Evolutionary conservation across 2,113 vertebrate genomes (phyloP), one percentile per base, ranked within the genome.

Genomic region (Dipodomys spectabilis): DNA sequence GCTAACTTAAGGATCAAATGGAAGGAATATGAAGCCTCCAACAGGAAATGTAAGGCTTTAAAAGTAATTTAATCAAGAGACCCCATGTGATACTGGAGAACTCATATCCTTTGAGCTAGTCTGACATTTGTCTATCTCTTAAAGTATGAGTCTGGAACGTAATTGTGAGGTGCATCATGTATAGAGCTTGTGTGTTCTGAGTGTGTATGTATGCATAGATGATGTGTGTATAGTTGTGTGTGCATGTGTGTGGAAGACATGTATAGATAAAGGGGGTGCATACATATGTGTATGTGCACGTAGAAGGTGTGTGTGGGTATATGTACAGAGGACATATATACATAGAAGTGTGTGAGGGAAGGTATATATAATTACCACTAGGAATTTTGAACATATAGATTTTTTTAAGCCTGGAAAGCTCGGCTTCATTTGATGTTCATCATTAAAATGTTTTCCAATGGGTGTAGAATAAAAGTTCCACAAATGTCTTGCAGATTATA

Each of bases 361-460:
- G 53, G 53, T 57, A 3, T 57, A 11, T 49, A 18, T 57, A 57
- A 57, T 57, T 57, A 16, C 53, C 15, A 13, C 53, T 57, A 57
- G 53, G 53, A 57, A 7, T 92, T 82, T 65, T 85, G 23, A 96
- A 72, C 12, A 77, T 53, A 27, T 2, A 77, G 80, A 65, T 28
- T 45, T 60, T 57, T 16, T 57, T 88, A 86, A 15, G 6, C n/a
- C 60, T 90, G 7, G 20, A 27, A 82, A 68, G 2, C 39, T 92
- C 15, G 53, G 53, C 92, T 28, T 3, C 84, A 32, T 74, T 60
- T 95, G 35, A 45, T 12, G 72, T 68, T 69, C 27, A 16, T 35
- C 15, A 90, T 67, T 79, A 75, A 84, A 90, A 77, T 82, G 67
- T 68, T 32, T 86, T 91, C 44, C n/a, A 57, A 53, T 44, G 5